Evolutionary conservation across 1,140 invertebrate species (phyloP), one percentile per base, ranked within the genome.

Genomic region (Campodea augens): DNA sequence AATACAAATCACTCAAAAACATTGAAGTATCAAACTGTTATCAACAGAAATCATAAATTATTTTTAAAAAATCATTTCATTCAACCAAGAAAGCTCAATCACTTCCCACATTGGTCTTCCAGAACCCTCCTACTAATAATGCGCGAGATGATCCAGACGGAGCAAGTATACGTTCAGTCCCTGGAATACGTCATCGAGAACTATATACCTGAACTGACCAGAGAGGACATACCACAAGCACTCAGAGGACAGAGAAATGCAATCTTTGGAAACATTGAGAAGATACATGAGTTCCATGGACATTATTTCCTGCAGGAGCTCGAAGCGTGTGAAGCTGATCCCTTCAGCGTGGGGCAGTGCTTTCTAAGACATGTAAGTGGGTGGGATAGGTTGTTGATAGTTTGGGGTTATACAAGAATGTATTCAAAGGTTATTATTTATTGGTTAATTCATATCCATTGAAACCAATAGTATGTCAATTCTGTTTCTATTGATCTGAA

Each of bases 171-270:
- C 59, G 81, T 86, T 32, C 75, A 77, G 56, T 82, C 86, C 40
- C 62, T 90, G 51, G 75, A 85, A 59, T 84, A 83, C 61, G 76
- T 89, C 55, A 85, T 89, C 58, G 81, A 83, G 63, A 82, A 87
- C 61, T 89, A 87, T 60, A 78, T 87, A 52, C 82, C 84, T 23
- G 82, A 87, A 62, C 59, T 88, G 50, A 62, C 77, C 46, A 67
- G 81, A 20, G 81, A 85, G 54, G 81, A 86, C 54, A 83, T 87
- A 37, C 81, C 81, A 3, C 78, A 83, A 58, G 74, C 79, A 1
- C 51, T 86, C 42, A 61, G 78, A 45, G 80, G 80, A 1, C 80
- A 85, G 55, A 65, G 81, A 47, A 81, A 82, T 56, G 81, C 83
- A 23, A 78, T 86, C 53, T 86, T 86, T 56, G 81, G 81, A 7